Percentiles rank a stretch among this genome's conserved stretches.
These are phyloP conservation scores for Mesorhabditis spiculigera DNA, from an alignment of 2,888 invertebrate genomes.

Conservation along the genomic window DNA sequence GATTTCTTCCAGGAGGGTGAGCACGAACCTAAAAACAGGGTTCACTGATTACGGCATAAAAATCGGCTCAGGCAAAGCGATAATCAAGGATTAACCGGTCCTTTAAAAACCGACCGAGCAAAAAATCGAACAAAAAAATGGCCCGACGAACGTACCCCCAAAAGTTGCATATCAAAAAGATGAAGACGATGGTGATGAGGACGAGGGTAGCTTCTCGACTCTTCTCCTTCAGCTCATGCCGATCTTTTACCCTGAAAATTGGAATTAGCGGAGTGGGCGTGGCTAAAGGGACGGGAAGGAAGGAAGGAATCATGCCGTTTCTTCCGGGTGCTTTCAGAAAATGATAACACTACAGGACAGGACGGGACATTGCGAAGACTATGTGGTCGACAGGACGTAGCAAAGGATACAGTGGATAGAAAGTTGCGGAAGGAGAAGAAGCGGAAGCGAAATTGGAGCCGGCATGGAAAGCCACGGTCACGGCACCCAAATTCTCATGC, in stretches of 20 bases:
- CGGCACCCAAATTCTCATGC: too few species aligned
- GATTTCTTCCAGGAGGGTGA: constrained; percentile 46
- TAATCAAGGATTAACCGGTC: too few species aligned
- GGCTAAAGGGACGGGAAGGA: constrained; percentile 18
- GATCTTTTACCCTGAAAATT: constrained; percentile 31
- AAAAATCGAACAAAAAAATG: too few species aligned
- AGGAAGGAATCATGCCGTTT: constrained; percentile 17
- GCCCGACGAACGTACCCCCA: constrained; percentile 31
- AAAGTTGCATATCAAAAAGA: constrained; percentile 54
- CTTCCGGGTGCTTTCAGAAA: constrained; percentile 4
- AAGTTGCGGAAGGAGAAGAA: constrained; percentile 19
- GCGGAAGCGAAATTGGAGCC: constrained; percentile 7
- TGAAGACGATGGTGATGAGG: constrained; percentile 50
- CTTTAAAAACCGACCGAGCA: too few species aligned
- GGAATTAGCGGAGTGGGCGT: background rate
- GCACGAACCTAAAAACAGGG: constrained; percentile 28
- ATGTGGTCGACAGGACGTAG: background rate
- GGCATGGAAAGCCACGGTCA: too few species aligned
- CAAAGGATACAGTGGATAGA: constrained; percentile 19
- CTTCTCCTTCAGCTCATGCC: constrained; percentile 47
- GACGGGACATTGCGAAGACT: background rate
- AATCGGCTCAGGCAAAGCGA: too few species aligned
- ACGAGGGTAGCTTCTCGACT: constrained; percentile 50
- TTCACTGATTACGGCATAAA: too few species aligned
- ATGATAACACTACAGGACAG: background rate